A percentile compares a stretch with the other conserved stretches of the same genome.
Conservation (phyloP, 2,797 vertebrate genomes). For the Megaceryle alcyon region DNA sequence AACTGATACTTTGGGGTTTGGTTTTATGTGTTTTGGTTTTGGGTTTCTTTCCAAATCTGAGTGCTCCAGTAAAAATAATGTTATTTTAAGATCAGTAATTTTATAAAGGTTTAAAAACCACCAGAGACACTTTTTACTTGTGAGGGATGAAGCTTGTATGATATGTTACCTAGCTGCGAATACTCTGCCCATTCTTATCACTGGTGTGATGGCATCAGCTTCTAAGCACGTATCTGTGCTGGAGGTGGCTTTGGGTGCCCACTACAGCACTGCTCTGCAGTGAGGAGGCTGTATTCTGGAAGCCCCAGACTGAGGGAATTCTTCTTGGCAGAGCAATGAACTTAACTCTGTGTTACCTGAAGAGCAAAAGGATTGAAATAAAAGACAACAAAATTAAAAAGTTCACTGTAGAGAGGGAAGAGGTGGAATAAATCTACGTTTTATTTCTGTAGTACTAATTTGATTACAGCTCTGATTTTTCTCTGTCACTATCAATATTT, state of each 20-base stretch:
- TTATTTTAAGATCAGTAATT: neutral
- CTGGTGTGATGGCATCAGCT: neutral
- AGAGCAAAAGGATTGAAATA: neutral
- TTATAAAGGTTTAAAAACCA: neutral
- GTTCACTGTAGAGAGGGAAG: neutral
- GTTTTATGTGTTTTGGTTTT: neutral
- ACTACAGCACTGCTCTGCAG: neutral
- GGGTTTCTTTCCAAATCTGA: neutral
- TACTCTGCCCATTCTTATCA: neutral
- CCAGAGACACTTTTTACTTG: neutral
- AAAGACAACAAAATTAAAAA: neutral
- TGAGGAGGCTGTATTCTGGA: neutral
- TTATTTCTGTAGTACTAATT: neutral
- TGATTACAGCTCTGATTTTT: neutral
- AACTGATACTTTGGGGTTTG: neutral
- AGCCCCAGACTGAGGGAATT: neutral
- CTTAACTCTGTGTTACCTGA: neutral
- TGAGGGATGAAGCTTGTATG: neutral
- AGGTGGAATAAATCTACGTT: neutral
- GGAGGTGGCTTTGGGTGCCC: neutral
- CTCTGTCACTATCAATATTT: neutral
- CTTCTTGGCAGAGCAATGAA: neutral
- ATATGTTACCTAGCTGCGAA: neutral
- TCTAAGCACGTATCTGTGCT: fast-evolving
- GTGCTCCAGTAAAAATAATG: neutral